Base-by-base conservation (phyloP, 2,113 vertebrate genomes). In the Ptilorrhoa leucosticta region DNA sequence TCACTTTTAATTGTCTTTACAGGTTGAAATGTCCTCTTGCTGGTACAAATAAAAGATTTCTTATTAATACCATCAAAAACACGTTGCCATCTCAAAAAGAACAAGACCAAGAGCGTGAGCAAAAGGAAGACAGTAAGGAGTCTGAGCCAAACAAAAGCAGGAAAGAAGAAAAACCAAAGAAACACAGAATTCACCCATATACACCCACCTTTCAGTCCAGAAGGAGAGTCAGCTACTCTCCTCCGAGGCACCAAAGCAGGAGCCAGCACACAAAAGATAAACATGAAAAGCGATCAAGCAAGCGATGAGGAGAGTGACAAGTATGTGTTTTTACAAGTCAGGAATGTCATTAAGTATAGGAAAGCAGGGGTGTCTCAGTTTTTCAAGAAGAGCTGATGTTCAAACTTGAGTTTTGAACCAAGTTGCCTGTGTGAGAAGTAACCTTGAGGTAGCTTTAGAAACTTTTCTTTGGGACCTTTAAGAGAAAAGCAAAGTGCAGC, bases 1-100 rank as follows among this genome's bases (percentile, higher is more conserved):
- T 92, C 76, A 35, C 18, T 91, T 91, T 87, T 83, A 56, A 44
- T 69, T 97, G 91, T 88, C 82, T 90, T 96, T 93, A 33, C 95
- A 99, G 99, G 99, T 98, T 99, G 98, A 99, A 99, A 97, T 99
- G 99, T 97, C 99, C 99, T 48, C 98, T 99, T 19, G 98, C 97
- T 69, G 98, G 98, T 95, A 98, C 99, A 89, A 99, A 99, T 98
- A 99, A 99, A 96, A 98, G 99, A 81, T 99, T 99, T 97, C 98
- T 99, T 45, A 96, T 99, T 78, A 99, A 99, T 98, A 99, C 99
- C 15, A 98, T 99, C 86, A 99, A 99, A 96, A 99, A 98, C 70
- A 98, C 98, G 0, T 96, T 99, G 93, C 97, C 98, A 2, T 97
- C 98, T 76, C 97, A 98, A 48, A 98, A 98, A 90, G 98, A 98